Conservation (phyloP, 2,113 vertebrate genomes). For the Myrmecophaga tridactyla region DNA sequence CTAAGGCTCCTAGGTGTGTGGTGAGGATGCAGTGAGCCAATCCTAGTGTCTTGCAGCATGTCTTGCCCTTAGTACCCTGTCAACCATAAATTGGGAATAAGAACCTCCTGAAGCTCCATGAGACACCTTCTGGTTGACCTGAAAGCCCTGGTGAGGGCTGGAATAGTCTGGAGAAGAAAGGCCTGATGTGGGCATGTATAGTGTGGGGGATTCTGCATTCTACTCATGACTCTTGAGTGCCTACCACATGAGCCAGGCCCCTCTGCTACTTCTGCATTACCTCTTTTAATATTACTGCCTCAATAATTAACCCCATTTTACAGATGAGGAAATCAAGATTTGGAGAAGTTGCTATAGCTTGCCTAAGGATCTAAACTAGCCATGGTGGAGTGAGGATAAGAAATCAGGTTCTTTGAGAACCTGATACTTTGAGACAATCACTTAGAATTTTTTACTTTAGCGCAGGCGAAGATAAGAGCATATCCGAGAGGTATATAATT, state of each 20-base stretch:
- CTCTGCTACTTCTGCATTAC: neutral
- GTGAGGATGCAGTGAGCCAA: neutral
- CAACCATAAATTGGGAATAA: neutral
- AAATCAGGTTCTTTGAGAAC: neutral
- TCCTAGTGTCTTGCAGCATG: neutral
- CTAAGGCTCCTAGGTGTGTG: neutral
- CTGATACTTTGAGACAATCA: conserved; percentile 48
- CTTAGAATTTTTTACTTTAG: conserved; percentile 50
- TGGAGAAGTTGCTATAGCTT: neutral
- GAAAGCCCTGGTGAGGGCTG: neutral
- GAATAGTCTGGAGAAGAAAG: neutral
- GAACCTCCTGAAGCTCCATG: neutral
- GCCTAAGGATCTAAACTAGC: neutral
- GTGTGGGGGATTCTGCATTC: neutral
- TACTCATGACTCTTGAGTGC: neutral
- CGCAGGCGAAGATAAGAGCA: conserved; percentile 60
- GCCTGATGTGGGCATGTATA: neutral
- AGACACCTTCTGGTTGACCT: neutral
- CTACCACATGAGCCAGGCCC: neutral
- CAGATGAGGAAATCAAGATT: neutral
- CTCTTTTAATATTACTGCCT: neutral
- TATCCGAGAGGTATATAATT: conserved; percentile 44
- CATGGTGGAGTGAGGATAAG: neutral
- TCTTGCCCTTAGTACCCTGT: neutral
- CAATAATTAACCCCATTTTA: neutral